Percentiles rank a stretch among this genome's conserved stretches.
These are phyloP conservation scores for Mormyrus proboscirostris DNA, from an alignment of 2,797 vertebrate genomes.

Conservation along the genomic window DNA sequence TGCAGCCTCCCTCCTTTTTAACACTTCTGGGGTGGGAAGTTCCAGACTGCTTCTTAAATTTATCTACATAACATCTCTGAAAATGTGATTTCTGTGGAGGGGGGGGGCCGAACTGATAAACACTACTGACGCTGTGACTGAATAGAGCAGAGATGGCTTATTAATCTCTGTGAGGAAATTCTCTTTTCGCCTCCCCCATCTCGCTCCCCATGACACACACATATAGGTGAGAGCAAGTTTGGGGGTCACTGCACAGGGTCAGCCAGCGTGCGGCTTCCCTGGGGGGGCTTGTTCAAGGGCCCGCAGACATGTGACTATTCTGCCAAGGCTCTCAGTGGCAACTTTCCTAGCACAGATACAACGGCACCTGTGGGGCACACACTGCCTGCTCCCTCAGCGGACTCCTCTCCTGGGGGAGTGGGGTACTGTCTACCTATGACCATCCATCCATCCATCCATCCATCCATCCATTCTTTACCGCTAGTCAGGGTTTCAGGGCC, in stretches of 20 bases:
- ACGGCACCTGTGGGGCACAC: conserved; percentile 45
- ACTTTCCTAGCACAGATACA: background rate
- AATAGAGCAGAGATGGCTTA: conserved; percentile 12
- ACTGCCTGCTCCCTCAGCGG: conserved; percentile 62
- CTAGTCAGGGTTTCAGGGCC: background rate
- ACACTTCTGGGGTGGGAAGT: conserved; percentile 30
- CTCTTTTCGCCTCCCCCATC: background rate
- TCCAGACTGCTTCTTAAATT: conserved; percentile 46
- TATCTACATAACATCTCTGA: conserved; percentile 43
- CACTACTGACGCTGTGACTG: conserved; percentile 37
- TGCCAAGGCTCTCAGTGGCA: background rate
- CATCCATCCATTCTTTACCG: background rate
- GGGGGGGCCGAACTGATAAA: conserved; percentile 47
- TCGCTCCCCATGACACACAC: background rate
- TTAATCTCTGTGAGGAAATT: background rate
- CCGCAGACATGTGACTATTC: background rate
- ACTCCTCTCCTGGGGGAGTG: conserved; percentile 39
- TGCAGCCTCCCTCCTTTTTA: background rate
- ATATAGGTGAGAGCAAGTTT: background rate
- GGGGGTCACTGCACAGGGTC: background rate
- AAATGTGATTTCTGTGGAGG: conserved; percentile 41
- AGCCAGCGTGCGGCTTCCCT: background rate
- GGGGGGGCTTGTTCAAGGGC: background rate
- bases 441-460: conserved; percentile 22
- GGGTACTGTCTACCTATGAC: background rate